Evolutionary conservation across 2,113 vertebrate species (phyloP), one percentile per base, ranked within the genome.

Genomic region (Pteruthius melanotis): DNA sequence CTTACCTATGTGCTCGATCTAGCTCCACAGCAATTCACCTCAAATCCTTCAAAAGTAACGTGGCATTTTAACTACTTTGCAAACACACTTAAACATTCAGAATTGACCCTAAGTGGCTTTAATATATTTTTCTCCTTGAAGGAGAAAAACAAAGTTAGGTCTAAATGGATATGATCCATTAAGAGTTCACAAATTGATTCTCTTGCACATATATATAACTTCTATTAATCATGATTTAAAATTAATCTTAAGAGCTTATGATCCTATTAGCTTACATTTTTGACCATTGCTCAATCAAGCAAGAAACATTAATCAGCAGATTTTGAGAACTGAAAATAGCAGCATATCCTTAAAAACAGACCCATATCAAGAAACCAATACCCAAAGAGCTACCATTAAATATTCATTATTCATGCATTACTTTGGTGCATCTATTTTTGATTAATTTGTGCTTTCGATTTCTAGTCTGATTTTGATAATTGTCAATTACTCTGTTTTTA

Each of bases 161-260:
- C 45, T 94, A 85, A 80, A 70, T 33, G 20, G 9, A 35, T 81
- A 57, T 15, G 9, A 83, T 33, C 7, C 15, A 56, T 64, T 69
- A 66, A 44, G 23, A 21, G 23, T 79, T 88, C 54, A 84, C 3
- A 77, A 76, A 83, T 30, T 66, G 8, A 24, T 91, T 82, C 20
- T 88, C 26, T 69, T 69, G 2, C 53, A 42, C 6, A 6, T 31
- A 4, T 19, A 37, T 83, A 33, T 72, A 79, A 47, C 31, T 76
- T 54, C 44, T 60, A 52, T 89, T 91, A 92, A 80, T 86, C 59
- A 80, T 15, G 86, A 83, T 80, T 77, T 69, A 79, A 68, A 72
- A 64, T 49, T 5, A 83, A 74, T 69, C n/a, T 57, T 57, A 54
- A 83, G 89, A 65, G 15, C 17, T 52, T 40, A 40, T n/a, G 27